These are phyloP conservation scores for Myotis myotis DNA, from an alignment of 2,797 vertebrate species.

Conservation along the genomic window DNA sequence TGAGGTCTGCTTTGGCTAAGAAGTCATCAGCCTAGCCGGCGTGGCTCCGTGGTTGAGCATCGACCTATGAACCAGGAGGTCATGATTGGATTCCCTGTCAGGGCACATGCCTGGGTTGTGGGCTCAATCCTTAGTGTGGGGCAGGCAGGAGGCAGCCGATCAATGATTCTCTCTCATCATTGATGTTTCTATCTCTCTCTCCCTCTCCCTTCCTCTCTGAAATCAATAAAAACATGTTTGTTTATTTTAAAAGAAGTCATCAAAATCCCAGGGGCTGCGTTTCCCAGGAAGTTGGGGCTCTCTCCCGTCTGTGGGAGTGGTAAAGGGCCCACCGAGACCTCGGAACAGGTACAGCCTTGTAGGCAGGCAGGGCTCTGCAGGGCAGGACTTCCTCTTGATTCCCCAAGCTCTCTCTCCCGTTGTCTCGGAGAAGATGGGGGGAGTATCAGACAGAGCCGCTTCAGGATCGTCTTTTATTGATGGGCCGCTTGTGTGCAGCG, in stretches of 20 bases:
- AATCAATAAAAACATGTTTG: too few relatives aligned
- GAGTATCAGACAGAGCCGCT: conserved; percentile 61
- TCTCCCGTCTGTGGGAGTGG: conserved; percentile 52
- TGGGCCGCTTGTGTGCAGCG: conserved; percentile 63
- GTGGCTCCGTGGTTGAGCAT: too few relatives aligned
- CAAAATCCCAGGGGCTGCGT: conserved; percentile 56
- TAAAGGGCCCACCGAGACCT: conserved; percentile 65
- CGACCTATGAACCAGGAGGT: too few relatives aligned
- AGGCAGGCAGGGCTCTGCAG: conserved; percentile 60
- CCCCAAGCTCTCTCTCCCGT: conserved; percentile 52
- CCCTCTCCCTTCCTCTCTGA: too few relatives aligned
- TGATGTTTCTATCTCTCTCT: too few relatives aligned
- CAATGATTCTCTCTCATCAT: too few relatives aligned
- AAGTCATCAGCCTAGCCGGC: not conserved
- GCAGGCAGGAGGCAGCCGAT: too few relatives aligned
- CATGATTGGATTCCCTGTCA: too few relatives aligned
- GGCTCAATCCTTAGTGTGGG: too few relatives aligned
- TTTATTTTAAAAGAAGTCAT: conserved; percentile 36
- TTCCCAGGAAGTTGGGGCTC: conserved; percentile 70
- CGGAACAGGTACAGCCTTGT: conserved; percentile 64
- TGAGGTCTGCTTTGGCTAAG: conserved; percentile 44
- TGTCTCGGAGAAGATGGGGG: conserved; percentile 67
- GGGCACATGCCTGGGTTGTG: too few relatives aligned
- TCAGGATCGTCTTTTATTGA: conserved; percentile 59
- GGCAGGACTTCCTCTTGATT: conserved; percentile 69